phyloP scores from a whole-genome alignment of 23 tunicate species.

The Halocynthia roretzi region DNA sequence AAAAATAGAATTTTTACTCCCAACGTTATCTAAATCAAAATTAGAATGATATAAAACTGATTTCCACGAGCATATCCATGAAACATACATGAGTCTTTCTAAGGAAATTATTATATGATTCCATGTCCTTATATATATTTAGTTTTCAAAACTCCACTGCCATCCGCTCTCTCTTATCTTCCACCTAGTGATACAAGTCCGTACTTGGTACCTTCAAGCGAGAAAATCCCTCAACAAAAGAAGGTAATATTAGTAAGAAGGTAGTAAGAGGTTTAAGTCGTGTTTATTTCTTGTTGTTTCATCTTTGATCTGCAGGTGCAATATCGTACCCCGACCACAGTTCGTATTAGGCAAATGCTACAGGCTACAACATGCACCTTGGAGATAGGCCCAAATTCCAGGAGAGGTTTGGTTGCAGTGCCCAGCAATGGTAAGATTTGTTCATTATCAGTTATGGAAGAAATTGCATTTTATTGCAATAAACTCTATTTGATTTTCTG shows the following conservation, averaged over 20 bases:
- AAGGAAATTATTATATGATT: too few species aligned
- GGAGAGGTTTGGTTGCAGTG: slow-evolving; percentile 82
- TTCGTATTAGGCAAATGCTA: slow-evolving; percentile 58
- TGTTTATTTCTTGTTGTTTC: too few species aligned
- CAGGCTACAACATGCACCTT: slow-evolving; percentile 88
- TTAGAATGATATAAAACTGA: too few species aligned
- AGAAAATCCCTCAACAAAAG: neutral
- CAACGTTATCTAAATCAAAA: too few species aligned
- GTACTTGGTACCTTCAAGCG: slow-evolving; percentile 7
- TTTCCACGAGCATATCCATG: too few species aligned
- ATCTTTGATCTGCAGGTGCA: slow-evolving; percentile 20
- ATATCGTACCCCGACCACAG: slow-evolving; percentile 64
- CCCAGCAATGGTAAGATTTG: slow-evolving; percentile 8
- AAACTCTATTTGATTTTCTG: neutral
- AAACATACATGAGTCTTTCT: too few species aligned
- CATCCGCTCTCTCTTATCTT: slow-evolving; percentile 1
- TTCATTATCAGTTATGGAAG: slow-evolving; percentile 4
- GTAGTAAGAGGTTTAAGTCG: too few species aligned
- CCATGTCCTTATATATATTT: neutral
- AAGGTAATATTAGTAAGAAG: neutral
- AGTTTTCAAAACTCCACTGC: slow-evolving; percentile 21
- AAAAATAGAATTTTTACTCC: too few species aligned
- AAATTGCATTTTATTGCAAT: neutral
- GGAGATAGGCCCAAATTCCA: slow-evolving; percentile 82
- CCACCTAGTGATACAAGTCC: neutral